Conservation (phyloP, 2,113 vertebrate species). For the Rhabdornis inornatus region DNA sequence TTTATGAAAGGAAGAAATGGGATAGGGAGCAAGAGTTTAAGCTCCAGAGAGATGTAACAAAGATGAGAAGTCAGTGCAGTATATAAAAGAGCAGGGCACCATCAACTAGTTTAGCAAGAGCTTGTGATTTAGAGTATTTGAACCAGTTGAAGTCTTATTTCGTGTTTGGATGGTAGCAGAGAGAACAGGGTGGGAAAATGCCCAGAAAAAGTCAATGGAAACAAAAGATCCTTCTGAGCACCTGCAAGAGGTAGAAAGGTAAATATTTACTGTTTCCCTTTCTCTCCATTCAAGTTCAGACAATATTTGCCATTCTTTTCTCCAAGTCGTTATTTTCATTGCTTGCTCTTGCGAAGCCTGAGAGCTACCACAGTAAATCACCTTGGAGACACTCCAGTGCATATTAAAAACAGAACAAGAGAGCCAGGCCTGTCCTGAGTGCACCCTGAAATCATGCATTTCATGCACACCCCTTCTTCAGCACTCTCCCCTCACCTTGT, state of each 20-base stretch:
- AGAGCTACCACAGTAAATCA: background rate
- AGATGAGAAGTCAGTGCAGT: background rate
- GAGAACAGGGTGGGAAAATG: background rate
- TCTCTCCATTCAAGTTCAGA: slow-evolving; percentile 10
- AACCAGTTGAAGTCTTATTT: background rate
- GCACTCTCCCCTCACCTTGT: slow-evolving; percentile 75
- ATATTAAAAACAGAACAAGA: background rate
- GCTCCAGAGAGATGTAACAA: background rate
- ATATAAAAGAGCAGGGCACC: background rate
- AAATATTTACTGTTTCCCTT: slow-evolving; percentile 38
- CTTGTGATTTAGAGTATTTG: background rate
- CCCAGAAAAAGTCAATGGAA: background rate
- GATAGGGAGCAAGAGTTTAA: background rate
- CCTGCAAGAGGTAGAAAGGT: background rate
- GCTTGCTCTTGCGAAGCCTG: background rate
- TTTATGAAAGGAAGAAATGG: background rate
- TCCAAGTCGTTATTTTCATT: background rate
- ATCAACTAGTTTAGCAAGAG: background rate
- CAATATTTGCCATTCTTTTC: slow-evolving; percentile 23
- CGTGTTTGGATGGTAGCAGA: accelerated
- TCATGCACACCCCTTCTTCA: background rate
- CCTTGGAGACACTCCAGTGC: background rate
- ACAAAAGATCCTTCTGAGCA: background rate
- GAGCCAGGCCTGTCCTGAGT: background rate
- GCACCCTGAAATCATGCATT: background rate